Base-by-base conservation (phyloP, 1,140 invertebrate genomes). In the Glomeris maerens region DNA sequence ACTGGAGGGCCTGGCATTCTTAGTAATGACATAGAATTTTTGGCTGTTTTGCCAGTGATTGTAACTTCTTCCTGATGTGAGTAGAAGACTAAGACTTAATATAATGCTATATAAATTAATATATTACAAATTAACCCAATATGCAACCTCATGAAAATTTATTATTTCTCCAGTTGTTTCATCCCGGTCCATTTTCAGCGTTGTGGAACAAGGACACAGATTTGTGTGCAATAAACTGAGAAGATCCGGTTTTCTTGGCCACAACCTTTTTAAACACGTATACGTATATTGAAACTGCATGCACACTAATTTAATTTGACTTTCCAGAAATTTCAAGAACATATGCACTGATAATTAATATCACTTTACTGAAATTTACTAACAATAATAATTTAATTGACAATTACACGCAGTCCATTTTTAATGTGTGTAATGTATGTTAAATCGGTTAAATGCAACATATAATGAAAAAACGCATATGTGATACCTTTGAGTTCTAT, bases 1-100 rank as follows among this genome's bases (percentile, higher is more conserved):
- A 68, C 64, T 36, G 75, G 66, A 31, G 76, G 68, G 2, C 67
- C 70, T 27, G 70, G 70, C 10, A 75, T 72, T 55, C 82, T 65
- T 27, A 68, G 73, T 65, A 86, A 74, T 2, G 82, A 86, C 65
- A 81, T 76, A 0, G 83, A 85, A 69, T 84, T 87, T 60, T 74
- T 76, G 1, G 78, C 72, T 57, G 75, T 80, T 54, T 77, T 72
- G 2, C 77, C 78, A 55, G 74, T 71, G 56, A 76, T 69, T 53
- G 72, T 63, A 4, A 78, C 56, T 29, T 68, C 59, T 3, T 83
- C 64, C 67, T 70, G 29, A 13, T 55, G 56, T 45, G 49, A 22
- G 26, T 4, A 27, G 10, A 44, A 38, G 27, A 28, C 49, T 39
- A 50, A 54, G 1, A 10, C 31, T 25, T 41, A 22, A n/a, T 3